Evolutionary conservation across 2,888 invertebrate species (phyloP), one percentile per base, ranked within the genome.

Genomic region (Aspidapion aeneum): DNA sequence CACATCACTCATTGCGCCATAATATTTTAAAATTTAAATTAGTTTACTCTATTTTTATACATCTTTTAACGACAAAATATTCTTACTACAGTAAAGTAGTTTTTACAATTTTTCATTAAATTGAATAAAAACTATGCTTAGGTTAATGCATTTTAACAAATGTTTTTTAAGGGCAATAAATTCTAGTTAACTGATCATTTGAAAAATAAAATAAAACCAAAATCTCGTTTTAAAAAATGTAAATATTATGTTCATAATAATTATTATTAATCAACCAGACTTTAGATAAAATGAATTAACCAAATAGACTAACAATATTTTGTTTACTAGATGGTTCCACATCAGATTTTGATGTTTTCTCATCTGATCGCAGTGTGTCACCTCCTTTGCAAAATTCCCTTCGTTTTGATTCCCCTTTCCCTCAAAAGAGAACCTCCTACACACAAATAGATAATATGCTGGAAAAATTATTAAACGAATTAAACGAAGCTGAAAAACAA

Each of bases 391-490:
- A 62, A n/a, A n/a, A n/a, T n/a, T n/a, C n/a, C n/a, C n/a, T n/a
- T n/a, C n/a, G n/a, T n/a, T n/a, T n/a, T n/a, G n/a, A n/a, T 21
- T 61, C 61, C 20, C 20, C 58, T 48, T 21, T 48, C 35, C 21
- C 61, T 3, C 68, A 70, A 57, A 72, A 74, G 68, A 70, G 70
- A 50, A 71, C 72, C n/a, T 78, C 78, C 19, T 80, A 80, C 62
- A 74, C 76, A 55, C 75, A 81, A 71, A 78, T 81, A 50, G 80
- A 81, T 62, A 77, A 74, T 3, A 78, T 81, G 72, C 69, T 82
- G 48, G 80, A 81, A 59, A 35, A 35, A 35, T 7, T 35, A 12
- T 35, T 35, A 35, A 74, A 75, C 61, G 81, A 81, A 78, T 69
- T 81, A 20, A 70, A 70, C n/a, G 79, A 81, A 72, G 79, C 80